Percentiles rank a stretch among this genome's conserved stretches.
phyloP scores from a whole-genome alignment of 2,888 invertebrate genomes.

The Habroteleia sp. region DNA sequence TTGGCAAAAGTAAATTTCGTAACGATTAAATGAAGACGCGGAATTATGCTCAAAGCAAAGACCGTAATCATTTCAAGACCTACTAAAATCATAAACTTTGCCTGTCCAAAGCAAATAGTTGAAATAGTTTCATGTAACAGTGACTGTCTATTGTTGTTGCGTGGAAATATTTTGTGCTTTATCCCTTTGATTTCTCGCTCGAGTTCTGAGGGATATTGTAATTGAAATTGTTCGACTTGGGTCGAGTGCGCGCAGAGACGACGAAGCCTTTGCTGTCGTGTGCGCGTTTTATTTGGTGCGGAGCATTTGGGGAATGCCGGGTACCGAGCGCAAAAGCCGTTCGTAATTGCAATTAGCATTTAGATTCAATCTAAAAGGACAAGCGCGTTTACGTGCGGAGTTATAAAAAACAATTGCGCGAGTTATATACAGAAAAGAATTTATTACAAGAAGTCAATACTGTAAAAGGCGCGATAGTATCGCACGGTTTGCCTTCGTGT shows the following conservation, averaged over 20 bases:
- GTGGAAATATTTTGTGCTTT: conserved; percentile 39
- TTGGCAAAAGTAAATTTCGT: too few relatives aligned
- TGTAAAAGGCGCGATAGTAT: conserved; percentile 54
- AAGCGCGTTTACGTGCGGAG: conserved; percentile 19
- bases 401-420: conserved; percentile 14
- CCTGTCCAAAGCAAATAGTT: conserved; percentile 18
- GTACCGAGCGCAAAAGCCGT: conserved; percentile 13
- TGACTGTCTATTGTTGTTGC: conserved; percentile 41
- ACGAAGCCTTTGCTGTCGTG: conserved; percentile 22
- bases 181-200: conserved; percentile 42
- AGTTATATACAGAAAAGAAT: conserved; percentile 17
- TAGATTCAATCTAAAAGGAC: conserved; percentile 47
- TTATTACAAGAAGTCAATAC: conserved; percentile 43
- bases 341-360: conserved; percentile 56
- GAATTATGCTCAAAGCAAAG: too few relatives aligned
- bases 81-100: conserved; percentile 15
- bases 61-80: background rate
- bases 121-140: conserved; percentile 17
- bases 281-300: conserved; percentile 40
- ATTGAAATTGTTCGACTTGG: conserved; percentile 59
- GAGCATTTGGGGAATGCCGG: conserved; percentile 45
- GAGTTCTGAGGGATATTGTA: conserved; percentile 43
- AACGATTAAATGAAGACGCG: too few relatives aligned
- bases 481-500: conserved; percentile 29
- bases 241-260: conserved; percentile 21